These are phyloP conservation scores for Himalopsyche phryganea DNA, from an alignment of 1,140 invertebrate genomes.

Conservation along the genomic window DNA sequence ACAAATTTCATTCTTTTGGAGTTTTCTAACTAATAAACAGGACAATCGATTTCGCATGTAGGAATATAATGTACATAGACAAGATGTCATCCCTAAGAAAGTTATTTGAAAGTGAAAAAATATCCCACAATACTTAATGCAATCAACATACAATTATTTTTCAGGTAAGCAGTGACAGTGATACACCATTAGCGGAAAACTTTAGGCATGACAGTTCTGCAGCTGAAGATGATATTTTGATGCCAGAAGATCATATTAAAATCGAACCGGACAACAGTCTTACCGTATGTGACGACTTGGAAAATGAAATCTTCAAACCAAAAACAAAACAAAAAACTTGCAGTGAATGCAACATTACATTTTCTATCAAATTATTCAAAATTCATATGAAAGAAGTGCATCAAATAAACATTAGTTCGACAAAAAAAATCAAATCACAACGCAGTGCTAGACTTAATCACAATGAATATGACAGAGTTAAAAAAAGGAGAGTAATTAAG, in stretches of 20 bases:
- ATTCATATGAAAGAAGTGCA: slow-evolving; percentile 12
- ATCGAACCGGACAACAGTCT: background rate
- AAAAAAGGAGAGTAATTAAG: slow-evolving; percentile 15
- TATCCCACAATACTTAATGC: too few species aligned
- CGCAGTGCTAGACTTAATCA: background rate
- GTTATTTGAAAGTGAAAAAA: too few species aligned
- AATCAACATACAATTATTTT: too few species aligned
- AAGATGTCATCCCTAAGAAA: too few species aligned
- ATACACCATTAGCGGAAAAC: slow-evolving; percentile 17
- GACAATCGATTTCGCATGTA: too few species aligned
- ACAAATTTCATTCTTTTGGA: too few species aligned
- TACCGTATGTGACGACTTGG: background rate
- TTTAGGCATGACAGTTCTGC: background rate
- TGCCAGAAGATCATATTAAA: background rate
- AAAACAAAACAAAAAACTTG: slow-evolving; percentile 4
- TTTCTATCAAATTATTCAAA: slow-evolving; percentile 3
- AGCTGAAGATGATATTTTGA: background rate
- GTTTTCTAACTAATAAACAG: too few species aligned
- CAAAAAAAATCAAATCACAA: background rate
- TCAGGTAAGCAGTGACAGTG: slow-evolving; percentile 17
- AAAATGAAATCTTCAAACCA: background rate
- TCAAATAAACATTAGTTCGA: background rate
- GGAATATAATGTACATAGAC: too few species aligned
- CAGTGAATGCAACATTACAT: slow-evolving; percentile 3
- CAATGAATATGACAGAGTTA: slow-evolving; percentile 8